Evolutionary conservation across 2,888 invertebrate species (phyloP).

Genomic region (Eumacrocentrus americanus): DNA sequence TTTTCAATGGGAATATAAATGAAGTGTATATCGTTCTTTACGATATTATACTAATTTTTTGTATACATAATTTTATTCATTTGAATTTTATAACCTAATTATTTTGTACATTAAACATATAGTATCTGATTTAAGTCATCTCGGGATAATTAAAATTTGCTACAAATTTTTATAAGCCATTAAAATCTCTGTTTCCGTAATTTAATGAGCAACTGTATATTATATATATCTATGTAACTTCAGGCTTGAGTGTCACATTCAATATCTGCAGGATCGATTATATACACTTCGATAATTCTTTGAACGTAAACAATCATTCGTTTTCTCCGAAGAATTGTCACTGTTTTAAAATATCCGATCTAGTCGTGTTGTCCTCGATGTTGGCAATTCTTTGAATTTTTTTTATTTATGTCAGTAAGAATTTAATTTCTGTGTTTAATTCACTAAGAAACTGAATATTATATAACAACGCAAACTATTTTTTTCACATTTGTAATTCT

Average conservation of each 20-base stretch:
- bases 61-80: background rate
- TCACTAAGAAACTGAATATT: too few species aligned
- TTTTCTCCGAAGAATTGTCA: background rate
- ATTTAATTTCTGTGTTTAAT: background rate
- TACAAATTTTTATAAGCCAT: too few species aligned
- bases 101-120: background rate
- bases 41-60: background rate
- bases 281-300: constrained; percentile 10
- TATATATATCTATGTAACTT: background rate
- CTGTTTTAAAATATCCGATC: background rate
- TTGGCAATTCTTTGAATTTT: background rate
- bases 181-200: too few species aligned
- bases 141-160: too few species aligned
- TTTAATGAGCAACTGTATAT: background rate
- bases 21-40: background rate
- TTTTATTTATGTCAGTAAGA: background rate
- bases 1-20: background rate
- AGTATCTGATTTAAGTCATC: too few species aligned
- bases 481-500: too few species aligned
- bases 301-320: constrained; percentile 15
- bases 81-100: background rate
- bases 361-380: background rate
- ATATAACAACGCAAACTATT: too few species aligned
- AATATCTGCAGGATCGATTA: constrained; percentile 6
- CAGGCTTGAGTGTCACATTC: background rate